phyloP scores from a whole-genome alignment of 2,888 invertebrate species.

The Eilema griseolum region DNA sequence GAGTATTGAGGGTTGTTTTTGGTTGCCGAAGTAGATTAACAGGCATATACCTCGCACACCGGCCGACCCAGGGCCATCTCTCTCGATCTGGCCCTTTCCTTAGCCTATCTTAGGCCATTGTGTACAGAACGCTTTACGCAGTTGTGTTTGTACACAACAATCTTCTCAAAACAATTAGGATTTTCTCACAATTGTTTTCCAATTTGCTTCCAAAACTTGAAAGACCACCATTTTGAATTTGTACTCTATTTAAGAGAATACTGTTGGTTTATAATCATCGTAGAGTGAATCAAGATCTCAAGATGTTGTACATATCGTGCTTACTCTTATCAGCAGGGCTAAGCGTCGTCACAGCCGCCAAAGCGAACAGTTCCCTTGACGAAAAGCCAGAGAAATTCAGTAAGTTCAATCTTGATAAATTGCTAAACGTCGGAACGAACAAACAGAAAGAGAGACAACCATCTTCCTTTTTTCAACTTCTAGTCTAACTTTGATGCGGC shows the following conservation, averaged over 20 bases:
- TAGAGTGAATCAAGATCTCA: not conserved
- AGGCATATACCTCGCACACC: no score
- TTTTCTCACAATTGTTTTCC: constrained; percentile 6
- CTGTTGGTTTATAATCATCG: not conserved
- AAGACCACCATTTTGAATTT: not conserved
- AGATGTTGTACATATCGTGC: constrained; percentile 2
- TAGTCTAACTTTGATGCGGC: no score
- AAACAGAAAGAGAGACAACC: no score
- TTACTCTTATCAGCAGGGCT: not conserved
- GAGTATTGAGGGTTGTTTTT: no score
- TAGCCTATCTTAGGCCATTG: not conserved
- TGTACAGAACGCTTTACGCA: not conserved
- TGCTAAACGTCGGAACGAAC: not conserved
- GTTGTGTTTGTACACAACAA: not conserved
- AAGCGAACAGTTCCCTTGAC: constrained; percentile 30
- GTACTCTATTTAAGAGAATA: not conserved
- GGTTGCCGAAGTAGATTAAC: no score
- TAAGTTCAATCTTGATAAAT: constrained; percentile 30
- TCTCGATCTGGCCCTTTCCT: no score
- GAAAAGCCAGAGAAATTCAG: constrained; percentile 48
- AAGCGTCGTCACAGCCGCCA: constrained; percentile 22
- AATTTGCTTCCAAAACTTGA: constrained; percentile 1
- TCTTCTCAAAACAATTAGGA: constrained; percentile 8
- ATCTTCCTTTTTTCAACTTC: no score
- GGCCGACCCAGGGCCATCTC: no score